Base-by-base conservation (phyloP, 2,888 invertebrate genomes). In the Agriopis marginaria region DNA sequence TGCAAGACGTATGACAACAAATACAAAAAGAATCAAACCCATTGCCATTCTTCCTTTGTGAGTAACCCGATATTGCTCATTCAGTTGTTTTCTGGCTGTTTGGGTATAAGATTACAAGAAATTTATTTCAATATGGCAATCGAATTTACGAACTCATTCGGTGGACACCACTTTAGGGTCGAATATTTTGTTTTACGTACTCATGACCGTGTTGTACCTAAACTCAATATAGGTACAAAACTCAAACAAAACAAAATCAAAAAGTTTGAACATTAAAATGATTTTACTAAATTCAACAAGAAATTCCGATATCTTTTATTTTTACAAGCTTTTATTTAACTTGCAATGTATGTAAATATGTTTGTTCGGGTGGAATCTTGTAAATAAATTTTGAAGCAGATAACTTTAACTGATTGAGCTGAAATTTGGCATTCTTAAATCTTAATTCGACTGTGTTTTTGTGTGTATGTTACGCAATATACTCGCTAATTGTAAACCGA, bases 81-180 rank as follows among this genome's bases (percentile, higher is more conserved):
- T 93, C 91, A 90, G 87, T 87, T 89, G 87, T 91, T 93, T 92
- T 91, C 91, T 89, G 89, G 83, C 84, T 93, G 93, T 93, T 93
- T 93, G 91, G 91, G 89, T 93, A 92, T 94, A 92, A 89, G 91
- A 93, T 93, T 93, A 93, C 93, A 92, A 89, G 91, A 91, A 89
- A 92, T 93, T 91, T 92, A 92, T 93, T 93, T 89, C 88, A 90
- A 89, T 91, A 91, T 89, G 88, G 88, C 93, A 90, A 90, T 90
- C 86, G 87, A 89, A 92, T 92, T 91, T 89, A 90, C 86, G 88
- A 86, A 91, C 86, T 85, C 83, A 83, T 81, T 84, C 80, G 76
- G 77, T 85, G 82, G 75, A 82, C 82, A 79, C 77, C 85, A 85
- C 87, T 89, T 88, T 87, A 85, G 87, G 83, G 82, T 80, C 77